These are phyloP conservation scores for Scomber scombrus DNA, from an alignment of 2,113 vertebrate genomes.

Conservation along the genomic window DNA sequence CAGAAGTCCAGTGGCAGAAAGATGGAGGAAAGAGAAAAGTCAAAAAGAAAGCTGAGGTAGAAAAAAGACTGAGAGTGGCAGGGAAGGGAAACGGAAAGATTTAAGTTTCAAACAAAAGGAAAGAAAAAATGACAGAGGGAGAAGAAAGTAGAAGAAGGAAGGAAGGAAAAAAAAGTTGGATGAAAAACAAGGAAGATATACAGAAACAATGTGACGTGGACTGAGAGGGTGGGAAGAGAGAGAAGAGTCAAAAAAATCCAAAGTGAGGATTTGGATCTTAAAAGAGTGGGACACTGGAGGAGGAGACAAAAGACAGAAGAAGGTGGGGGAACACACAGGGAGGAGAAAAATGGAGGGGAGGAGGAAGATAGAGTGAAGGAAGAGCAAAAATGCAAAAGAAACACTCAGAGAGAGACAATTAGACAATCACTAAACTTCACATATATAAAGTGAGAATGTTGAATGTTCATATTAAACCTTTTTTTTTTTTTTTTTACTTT, in stretches of 20 bases:
- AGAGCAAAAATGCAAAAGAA: not conserved
- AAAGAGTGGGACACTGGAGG: slow-evolving; percentile 29
- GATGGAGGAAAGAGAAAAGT: not conserved
- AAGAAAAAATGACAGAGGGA: slow-evolving; percentile 12
- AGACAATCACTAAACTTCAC: not conserved
- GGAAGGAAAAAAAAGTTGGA: not conserved
- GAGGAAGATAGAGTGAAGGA: not conserved
- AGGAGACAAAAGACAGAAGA: slow-evolving; percentile 5
- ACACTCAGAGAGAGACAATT: no score
- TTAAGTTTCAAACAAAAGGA: not conserved
- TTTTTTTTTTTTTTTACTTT: no score
- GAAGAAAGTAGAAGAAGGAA: slow-evolving; percentile 12
- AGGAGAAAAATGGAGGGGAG: not conserved
- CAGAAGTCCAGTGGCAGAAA: not conserved
- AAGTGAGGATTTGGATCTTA: not conserved
- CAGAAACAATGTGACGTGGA: slow-evolving; percentile 1
- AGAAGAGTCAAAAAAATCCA: not conserved
- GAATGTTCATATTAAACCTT: no score
- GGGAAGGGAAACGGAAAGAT: slow-evolving; percentile 22
- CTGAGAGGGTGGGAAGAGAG: not conserved
- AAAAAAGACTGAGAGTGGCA: not conserved
- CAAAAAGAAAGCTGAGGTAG: not conserved
- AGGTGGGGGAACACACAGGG: slow-evolving; percentile 13
- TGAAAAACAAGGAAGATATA: not conserved
- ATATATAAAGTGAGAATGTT: no score